phyloP scores from a whole-genome alignment of 2,113 vertebrate species.

The Menidia beryllina region DNA sequence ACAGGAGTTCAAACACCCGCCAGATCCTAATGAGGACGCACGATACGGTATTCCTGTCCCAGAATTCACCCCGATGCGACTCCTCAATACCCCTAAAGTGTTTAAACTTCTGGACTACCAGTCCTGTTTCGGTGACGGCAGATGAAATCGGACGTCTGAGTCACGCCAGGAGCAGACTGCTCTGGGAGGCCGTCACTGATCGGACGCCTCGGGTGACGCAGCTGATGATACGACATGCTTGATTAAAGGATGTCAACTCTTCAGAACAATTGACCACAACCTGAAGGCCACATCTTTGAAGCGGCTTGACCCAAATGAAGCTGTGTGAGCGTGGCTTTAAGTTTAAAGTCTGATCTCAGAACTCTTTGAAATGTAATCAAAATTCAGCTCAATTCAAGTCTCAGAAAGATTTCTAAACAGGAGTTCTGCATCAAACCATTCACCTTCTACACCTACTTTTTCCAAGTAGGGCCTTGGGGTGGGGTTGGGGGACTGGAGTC shows the following conservation, averaged over 20 bases:
- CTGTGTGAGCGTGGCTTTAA: not conserved
- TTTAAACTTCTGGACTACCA: conserved; percentile 5
- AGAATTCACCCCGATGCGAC: not conserved
- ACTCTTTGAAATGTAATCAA: no score
- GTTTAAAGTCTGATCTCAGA: not conserved
- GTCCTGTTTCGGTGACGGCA: conserved; percentile 1
- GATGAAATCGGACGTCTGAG: conserved; percentile 16
- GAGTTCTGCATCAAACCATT: no score
- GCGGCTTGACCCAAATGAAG: not conserved
- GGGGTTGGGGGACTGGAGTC: no score
- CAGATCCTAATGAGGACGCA: conserved; percentile 43
- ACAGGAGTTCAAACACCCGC: conserved; percentile 24
- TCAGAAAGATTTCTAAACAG: no score
- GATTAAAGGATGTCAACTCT: conserved; percentile 53
- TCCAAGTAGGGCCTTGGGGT: no score
- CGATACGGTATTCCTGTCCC: conserved; percentile 9
- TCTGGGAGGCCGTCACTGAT: conserved; percentile 73
- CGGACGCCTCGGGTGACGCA: conserved; percentile 70
- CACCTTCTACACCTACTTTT: no score
- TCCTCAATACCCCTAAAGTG: not conserved
- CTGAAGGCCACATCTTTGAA: not conserved
- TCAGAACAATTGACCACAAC: conserved; percentile 49
- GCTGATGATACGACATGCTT: conserved; percentile 68
- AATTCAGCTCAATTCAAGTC: no score
- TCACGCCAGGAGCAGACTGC: conserved; percentile 58